A percentile compares a stretch with the other conserved stretches of the same genome.
Evolutionary conservation across 1,140 invertebrate genomes (phyloP).

Genomic region (Camponotus floridanus): DNA sequence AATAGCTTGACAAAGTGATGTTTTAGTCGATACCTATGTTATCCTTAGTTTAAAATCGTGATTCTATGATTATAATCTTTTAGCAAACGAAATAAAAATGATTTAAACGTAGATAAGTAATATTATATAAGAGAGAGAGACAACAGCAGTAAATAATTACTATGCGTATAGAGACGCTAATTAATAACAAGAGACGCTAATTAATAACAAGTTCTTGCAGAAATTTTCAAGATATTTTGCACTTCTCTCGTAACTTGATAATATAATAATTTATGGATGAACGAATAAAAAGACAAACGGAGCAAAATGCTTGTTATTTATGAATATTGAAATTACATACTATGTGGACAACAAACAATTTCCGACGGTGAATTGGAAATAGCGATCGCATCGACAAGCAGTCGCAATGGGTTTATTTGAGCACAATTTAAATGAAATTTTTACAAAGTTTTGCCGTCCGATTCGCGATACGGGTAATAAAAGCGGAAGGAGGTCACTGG

Average conservation of each 20-base stretch:
- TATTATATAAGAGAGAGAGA: background rate
- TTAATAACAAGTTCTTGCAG: background rate
- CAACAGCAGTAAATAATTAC: background rate
- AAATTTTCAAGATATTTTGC: background rate
- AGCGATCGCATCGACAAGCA: background rate
- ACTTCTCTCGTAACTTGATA: background rate
- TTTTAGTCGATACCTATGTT: background rate
- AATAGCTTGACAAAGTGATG: background rate
- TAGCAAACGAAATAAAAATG: background rate
- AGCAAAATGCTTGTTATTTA: conserved; percentile 26
- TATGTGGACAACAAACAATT: conserved; percentile 42
- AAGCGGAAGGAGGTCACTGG: conserved; percentile 62
- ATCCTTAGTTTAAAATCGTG: background rate
- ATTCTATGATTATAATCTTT: background rate
- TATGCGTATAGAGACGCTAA: background rate
- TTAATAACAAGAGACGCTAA: background rate
- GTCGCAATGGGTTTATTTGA: too few relatives aligned
- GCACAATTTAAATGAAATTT: conserved; percentile 65
- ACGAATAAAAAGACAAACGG: background rate
- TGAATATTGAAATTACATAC: conserved; percentile 42
- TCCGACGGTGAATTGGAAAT: conserved; percentile 21
- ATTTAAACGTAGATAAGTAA: background rate
- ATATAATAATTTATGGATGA: background rate
- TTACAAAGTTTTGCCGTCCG: conserved; percentile 34
- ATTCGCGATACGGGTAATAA: conserved; percentile 69